phyloP scores from a whole-genome alignment of 1,140 invertebrate species.

The Psilanteris sp. region DNA sequence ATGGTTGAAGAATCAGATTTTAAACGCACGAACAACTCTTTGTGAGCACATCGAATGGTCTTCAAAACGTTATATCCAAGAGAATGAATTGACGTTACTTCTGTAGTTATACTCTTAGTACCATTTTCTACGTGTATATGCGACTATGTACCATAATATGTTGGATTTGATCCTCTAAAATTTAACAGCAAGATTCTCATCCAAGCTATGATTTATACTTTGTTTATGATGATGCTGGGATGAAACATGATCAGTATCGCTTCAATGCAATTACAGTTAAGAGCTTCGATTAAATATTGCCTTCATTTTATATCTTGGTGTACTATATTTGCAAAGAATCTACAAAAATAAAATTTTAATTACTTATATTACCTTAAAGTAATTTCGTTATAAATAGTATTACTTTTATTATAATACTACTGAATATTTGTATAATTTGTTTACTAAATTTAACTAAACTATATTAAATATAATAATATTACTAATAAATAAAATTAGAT shows the following conservation, averaged over 20 bases:
- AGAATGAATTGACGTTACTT: conserved; percentile 67
- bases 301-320: too few relatives aligned
- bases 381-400: too few relatives aligned
- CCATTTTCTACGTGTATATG: conserved; percentile 65
- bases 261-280: too few relatives aligned
- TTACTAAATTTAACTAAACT: too few relatives aligned
- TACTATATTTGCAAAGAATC: conserved; percentile 5
- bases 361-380: too few relatives aligned
- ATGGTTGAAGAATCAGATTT: conserved; percentile 44
- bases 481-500: too few relatives aligned
- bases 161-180: conserved; percentile 63
- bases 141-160: conserved; percentile 63
- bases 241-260: too few relatives aligned
- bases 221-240: not conserved
- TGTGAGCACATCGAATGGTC: conserved; percentile 66
- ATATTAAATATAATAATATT: too few relatives aligned
- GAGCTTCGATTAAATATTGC: too few relatives aligned
- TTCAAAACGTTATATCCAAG: conserved; percentile 62
- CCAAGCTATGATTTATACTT: too few relatives aligned
- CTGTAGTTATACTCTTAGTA: conserved; percentile 64
- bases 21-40: conserved; percentile 63
- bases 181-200: conserved; percentile 66
- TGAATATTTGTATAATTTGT: too few relatives aligned
- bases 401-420: too few relatives aligned
- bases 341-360: not conserved